Percentiles rank a stretch among this genome's conserved stretches.
Evolutionary conservation across 2,888 invertebrate species (phyloP).

Genomic region (Cheilosia pagana): DNA sequence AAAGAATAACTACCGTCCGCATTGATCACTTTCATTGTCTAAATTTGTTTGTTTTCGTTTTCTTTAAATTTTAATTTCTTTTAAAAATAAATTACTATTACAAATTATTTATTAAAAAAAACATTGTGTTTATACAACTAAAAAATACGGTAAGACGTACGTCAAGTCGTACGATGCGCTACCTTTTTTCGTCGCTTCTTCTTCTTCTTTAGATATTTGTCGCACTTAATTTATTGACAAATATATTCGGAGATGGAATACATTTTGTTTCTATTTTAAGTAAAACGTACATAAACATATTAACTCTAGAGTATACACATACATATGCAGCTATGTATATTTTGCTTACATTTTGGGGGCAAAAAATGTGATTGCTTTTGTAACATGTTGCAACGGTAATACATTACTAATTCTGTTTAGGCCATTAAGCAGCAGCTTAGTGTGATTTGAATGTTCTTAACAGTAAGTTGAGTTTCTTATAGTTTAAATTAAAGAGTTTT

Average conservation of each 20-base stretch:
- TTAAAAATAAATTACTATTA: slow-evolving; percentile 66
- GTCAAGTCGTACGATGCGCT: slow-evolving; percentile 22
- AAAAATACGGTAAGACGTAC: slow-evolving; percentile 53
- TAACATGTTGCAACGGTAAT: slow-evolving; percentile 30
- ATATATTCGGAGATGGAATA: slow-evolving; percentile 44
- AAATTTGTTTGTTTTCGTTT: slow-evolving; percentile 8
- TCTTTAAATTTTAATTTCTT: slow-evolving; percentile 27
- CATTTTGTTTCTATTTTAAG: slow-evolving; percentile 5
- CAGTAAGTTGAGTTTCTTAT: slow-evolving; percentile 54
- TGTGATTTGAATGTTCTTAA: slow-evolving; percentile 40
- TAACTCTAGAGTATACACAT: slow-evolving; percentile 26
- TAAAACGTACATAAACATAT: slow-evolving; percentile 15
- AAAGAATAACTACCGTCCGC: slow-evolving; percentile 11
- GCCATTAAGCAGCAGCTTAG: slow-evolving; percentile 32
- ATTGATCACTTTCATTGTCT: slow-evolving; percentile 43
- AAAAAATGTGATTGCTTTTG: slow-evolving; percentile 35
- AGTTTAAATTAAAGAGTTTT: slow-evolving; percentile 41
- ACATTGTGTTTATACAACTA: slow-evolving; percentile 41
- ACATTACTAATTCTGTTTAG: slow-evolving; percentile 19
- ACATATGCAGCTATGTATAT: slow-evolving; percentile 25
- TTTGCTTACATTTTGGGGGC: slow-evolving; percentile 33
- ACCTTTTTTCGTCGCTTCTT: not conserved
- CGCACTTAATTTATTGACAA: slow-evolving; percentile 20
- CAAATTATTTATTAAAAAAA: slow-evolving; percentile 56
- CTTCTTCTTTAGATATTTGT: slow-evolving; percentile 12